These are phyloP conservation scores for Adelges cooleyi DNA, from an alignment of 1,140 invertebrate species.

Conservation along the genomic window DNA sequence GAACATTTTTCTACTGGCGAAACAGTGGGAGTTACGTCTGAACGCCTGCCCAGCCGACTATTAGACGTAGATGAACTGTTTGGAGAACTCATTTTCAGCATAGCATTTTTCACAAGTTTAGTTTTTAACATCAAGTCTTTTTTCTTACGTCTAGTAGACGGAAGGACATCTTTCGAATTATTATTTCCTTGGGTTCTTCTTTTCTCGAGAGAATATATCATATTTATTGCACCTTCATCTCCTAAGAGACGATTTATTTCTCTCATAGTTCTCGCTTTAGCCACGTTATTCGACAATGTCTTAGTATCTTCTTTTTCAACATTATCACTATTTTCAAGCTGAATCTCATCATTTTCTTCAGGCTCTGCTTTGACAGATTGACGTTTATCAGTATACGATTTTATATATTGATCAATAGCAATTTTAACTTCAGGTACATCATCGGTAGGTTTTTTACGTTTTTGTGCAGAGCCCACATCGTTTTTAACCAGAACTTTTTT, in stretches of 20 bases:
- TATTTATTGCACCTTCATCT: constrained; percentile 74
- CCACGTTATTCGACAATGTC: neutral
- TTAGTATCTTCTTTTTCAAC: neutral
- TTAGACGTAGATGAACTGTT: neutral
- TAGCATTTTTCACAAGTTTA: constrained; percentile 46
- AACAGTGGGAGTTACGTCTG: constrained; percentile 5
- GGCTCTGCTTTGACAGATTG: neutral
- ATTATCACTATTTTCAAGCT: constrained; percentile 1
- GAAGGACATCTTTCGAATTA: constrained; percentile 34
- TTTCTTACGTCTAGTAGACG: constrained; percentile 34
- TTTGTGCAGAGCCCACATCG: constrained; percentile 2
- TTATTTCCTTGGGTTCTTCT: constrained; percentile 32
- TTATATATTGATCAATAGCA: constrained; percentile 30
- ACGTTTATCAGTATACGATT: constrained; percentile 30
- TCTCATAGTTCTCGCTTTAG: constrained; percentile 37
- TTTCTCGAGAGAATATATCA: constrained; percentile 63
- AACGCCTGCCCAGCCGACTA: neutral
- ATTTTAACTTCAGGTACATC: constrained; percentile 31
- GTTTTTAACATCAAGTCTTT: constrained; percentile 36
- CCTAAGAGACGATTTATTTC: constrained; percentile 66
- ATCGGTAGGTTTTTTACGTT: constrained; percentile 18
- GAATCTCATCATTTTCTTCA: neutral
- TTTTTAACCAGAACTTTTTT: constrained; percentile 24
- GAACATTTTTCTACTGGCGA: constrained; percentile 4
- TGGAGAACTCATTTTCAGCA: constrained; percentile 39